Conservation (phyloP, 2,797 vertebrate genomes). For the Oreochromis mossambicus region DNA sequence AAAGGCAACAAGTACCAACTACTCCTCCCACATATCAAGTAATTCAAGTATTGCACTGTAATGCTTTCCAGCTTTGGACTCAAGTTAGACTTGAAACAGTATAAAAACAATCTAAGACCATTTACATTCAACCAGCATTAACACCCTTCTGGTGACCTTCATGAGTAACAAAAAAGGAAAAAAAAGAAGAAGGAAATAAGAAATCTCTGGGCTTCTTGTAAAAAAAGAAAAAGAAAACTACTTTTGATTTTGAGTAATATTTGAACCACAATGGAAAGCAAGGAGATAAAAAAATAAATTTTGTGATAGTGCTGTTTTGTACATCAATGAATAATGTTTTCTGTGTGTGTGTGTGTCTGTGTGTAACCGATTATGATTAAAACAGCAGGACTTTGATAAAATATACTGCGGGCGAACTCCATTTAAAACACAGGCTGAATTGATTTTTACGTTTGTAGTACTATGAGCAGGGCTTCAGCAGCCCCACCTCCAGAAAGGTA, state of each 20-base stretch:
- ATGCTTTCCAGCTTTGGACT: not conserved
- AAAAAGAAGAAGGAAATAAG: not conserved
- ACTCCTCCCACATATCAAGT: not conserved
- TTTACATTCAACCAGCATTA: conserved; percentile 11
- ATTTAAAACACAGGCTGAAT: not conserved
- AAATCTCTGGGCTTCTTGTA: not conserved
- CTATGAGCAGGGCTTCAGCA: not conserved
- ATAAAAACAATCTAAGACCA: not conserved
- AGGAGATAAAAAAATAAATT: not conserved
- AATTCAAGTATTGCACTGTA: not conserved
- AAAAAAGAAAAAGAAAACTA: not conserved
- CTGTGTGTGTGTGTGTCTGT: not conserved
- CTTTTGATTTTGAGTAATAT: not conserved
- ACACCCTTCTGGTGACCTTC: not conserved
- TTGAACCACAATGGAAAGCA: not conserved
- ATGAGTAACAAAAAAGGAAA: not conserved
- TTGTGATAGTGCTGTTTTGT: not conserved
- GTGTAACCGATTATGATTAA: not conserved
- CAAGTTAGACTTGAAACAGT: not conserved
- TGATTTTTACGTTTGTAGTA: not conserved
- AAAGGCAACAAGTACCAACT: not conserved
- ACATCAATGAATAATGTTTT: not conserved
- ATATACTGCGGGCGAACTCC: not conserved
- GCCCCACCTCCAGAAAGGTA: not conserved
- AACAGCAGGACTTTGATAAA: not conserved